Evolutionary conservation across 1,140 invertebrate species (phyloP).

Genomic region (Drosophila nigrodunni): DNA sequence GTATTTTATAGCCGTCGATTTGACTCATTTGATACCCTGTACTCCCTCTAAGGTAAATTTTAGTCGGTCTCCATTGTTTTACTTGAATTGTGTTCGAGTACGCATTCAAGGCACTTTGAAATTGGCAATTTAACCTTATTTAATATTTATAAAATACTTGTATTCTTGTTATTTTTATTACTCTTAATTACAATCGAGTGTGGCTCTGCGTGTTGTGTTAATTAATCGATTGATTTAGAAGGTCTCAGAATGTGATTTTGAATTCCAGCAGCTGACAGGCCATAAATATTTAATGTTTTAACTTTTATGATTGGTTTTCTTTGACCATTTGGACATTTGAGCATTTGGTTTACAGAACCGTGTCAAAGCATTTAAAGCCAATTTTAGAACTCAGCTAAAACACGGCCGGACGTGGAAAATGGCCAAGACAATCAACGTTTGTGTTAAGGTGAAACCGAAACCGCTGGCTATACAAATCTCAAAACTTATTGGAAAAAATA

Average conservation of each 20-base stretch:
- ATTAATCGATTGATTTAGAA: slow-evolving; percentile 56
- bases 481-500: not conserved
- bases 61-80: not conserved
- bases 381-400: slow-evolving; percentile 37
- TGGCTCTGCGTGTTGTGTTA: slow-evolving; percentile 53
- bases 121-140: slow-evolving; percentile 73
- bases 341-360: slow-evolving; percentile 38
- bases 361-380: slow-evolving; percentile 56
- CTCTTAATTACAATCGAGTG: slow-evolving; percentile 28
- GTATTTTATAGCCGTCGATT: slow-evolving; percentile 14
- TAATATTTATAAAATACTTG: slow-evolving; percentile 20
- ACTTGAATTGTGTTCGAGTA: slow-evolving; percentile 19
- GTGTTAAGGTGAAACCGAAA: slow-evolving; percentile 34
- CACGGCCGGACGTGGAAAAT: slow-evolving; percentile 5
- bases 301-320: slow-evolving; percentile 8
- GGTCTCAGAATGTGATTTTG: slow-evolving; percentile 24
- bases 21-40: slow-evolving; percentile 5
- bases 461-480: slow-evolving; percentile 12
- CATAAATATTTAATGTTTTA: slow-evolving; percentile 62
- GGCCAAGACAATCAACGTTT: not conserved
- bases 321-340: not conserved
- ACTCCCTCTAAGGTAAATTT: not conserved
- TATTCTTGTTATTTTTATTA: slow-evolving; percentile 2
- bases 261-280: slow-evolving; percentile 47
- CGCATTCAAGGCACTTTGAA: slow-evolving; percentile 54